A percentile compares a stretch with the other conserved stretches of the same genome.
Conservation (phyloP, 2,888 invertebrate species). For the Pachymerium ferrugineum region DNA sequence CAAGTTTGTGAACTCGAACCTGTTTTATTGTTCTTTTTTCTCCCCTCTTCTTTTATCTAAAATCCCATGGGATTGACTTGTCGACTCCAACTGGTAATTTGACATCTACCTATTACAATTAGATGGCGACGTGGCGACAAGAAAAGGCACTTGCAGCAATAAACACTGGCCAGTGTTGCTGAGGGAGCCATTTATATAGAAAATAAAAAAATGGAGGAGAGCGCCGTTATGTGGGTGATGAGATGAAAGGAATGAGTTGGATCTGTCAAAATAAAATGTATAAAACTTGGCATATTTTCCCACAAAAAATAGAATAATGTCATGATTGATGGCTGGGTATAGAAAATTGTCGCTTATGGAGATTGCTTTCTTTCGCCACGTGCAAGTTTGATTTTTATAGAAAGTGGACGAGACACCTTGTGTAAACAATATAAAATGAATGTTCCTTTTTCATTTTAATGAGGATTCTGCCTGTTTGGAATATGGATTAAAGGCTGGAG, state of each 20-base stretch:
- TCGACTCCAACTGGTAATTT: conserved; percentile 1
- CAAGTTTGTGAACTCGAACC: too few relatives aligned
- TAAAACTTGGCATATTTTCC: conserved; percentile 4
- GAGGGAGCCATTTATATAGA: background rate
- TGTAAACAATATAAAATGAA: background rate
- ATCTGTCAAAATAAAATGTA: background rate
- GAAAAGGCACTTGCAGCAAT: conserved; percentile 20
- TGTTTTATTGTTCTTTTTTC: background rate
- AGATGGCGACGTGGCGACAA: conserved; percentile 11
- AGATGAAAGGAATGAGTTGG: conserved; percentile 11
- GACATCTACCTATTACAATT: conserved; percentile 27
- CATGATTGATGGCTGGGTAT: background rate
- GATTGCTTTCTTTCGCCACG: background rate
- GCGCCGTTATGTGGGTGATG: background rate
- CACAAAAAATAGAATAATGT: background rate
- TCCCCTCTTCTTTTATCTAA: background rate
- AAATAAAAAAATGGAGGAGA: background rate
- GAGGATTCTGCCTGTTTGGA: conserved; percentile 20
- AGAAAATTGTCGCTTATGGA: background rate
- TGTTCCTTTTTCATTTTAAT: background rate
- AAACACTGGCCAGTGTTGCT: background rate
- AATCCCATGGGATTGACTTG: background rate
- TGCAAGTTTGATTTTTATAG: too few relatives aligned
- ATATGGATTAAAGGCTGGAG: background rate
- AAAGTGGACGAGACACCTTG: too few relatives aligned